Percentiles rank a stretch among this genome's conserved stretches.
phyloP scores from a whole-genome alignment of 2,888 invertebrate genomes.

The Chrysolina haemoptera region DNA sequence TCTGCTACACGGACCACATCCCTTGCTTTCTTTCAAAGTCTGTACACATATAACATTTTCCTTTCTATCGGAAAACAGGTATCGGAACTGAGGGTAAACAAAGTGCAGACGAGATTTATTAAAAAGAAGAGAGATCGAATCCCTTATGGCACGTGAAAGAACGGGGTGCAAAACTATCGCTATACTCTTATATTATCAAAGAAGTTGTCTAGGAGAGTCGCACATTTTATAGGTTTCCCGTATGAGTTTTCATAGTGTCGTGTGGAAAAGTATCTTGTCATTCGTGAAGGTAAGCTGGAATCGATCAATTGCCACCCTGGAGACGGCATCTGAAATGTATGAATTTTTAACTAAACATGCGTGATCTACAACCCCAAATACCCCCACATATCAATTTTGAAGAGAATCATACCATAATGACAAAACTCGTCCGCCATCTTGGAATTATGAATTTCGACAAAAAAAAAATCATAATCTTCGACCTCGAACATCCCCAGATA shows the following conservation, averaged over 20 bases:
- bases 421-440: too few relatives aligned
- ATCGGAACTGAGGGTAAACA: not conserved
- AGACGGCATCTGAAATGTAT: too few relatives aligned
- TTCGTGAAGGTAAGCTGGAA: constrained; percentile 20
- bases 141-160: not conserved
- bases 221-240: constrained; percentile 36
- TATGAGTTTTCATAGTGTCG: constrained; percentile 29
- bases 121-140: not conserved
- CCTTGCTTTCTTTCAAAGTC: too few relatives aligned
- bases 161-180: not conserved
- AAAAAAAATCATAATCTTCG: too few relatives aligned
- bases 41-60: not conserved
- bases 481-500: too few relatives aligned
- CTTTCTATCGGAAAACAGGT: not conserved
- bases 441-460: too few relatives aligned
- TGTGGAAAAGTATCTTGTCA: constrained; percentile 25
- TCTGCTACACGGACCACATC: too few relatives aligned
- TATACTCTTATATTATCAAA: not conserved
- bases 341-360: too few relatives aligned
- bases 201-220: constrained; percentile 13
- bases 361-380: too few relatives aligned
- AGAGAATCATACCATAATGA: too few relatives aligned
- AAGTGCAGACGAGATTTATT: not conserved
- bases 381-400: too few relatives aligned
- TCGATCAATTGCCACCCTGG: constrained; percentile 25